Percentiles rank a stretch among this genome's conserved stretches.
These are phyloP conservation scores for Molorchus minor DNA, from an alignment of 2,888 invertebrate genomes.

Conservation along the genomic window DNA sequence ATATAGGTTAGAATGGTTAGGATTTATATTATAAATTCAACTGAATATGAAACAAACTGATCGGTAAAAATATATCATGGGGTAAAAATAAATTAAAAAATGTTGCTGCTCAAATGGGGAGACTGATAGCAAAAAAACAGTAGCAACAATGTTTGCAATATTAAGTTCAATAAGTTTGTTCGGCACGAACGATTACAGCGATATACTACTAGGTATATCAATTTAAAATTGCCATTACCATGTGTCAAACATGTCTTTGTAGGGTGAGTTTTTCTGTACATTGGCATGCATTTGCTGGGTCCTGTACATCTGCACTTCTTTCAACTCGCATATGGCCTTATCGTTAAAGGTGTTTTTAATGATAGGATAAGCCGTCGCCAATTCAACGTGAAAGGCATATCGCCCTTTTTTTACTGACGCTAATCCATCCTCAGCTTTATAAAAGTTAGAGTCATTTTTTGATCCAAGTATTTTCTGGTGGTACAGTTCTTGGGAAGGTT, in stretches of 20 bases:
- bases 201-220: too few species aligned
- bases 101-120: too few species aligned
- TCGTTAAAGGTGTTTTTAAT: slow-evolving; percentile 53
- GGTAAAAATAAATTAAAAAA: too few species aligned
- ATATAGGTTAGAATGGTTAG: too few species aligned
- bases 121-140: too few species aligned
- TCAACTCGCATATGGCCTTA: slow-evolving; percentile 55
- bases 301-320: slow-evolving; percentile 53
- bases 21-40: too few species aligned
- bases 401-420: slow-evolving; percentile 50
- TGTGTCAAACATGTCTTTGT: slow-evolving; percentile 54
- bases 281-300: slow-evolving; percentile 49
- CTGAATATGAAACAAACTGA: too few species aligned
- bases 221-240: slow-evolving; percentile 48
- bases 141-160: too few species aligned
- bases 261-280: slow-evolving; percentile 55
- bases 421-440: slow-evolving; percentile 50
- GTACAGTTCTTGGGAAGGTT: slow-evolving; percentile 67
- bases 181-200: too few species aligned
- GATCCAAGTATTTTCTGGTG: slow-evolving; percentile 65
- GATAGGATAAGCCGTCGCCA: slow-evolving; percentile 55
- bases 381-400: slow-evolving; percentile 58
- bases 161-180: too few species aligned
- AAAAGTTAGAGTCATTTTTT: slow-evolving; percentile 46
- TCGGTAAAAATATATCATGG: too few species aligned